phyloP scores from a whole-genome alignment of 2,797 vertebrate genomes.

The Smutsia temminckii region DNA sequence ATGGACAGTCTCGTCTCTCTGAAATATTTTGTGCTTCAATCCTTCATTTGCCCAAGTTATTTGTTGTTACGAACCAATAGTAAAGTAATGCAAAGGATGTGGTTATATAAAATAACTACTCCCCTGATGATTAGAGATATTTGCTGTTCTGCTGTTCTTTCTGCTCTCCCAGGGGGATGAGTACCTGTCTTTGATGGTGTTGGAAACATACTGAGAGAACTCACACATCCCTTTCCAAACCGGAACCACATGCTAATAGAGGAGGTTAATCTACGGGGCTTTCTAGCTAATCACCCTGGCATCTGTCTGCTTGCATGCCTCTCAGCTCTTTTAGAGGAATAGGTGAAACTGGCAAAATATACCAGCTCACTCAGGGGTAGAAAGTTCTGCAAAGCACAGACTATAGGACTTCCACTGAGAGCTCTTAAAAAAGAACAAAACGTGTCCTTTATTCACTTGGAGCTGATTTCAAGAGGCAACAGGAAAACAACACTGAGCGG shows the following conservation, averaged over 20 bases:
- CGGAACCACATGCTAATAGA: conserved; percentile 55
- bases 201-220: conserved; percentile 74
- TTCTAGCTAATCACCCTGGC: conserved; percentile 53
- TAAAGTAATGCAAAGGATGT: conserved; percentile 49
- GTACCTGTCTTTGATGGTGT: conserved; percentile 64
- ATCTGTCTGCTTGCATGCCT: conserved; percentile 56
- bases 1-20: neutral
- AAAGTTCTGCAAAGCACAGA: neutral
- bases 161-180: conserved; percentile 61
- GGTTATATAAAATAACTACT: conserved; percentile 68
- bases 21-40: neutral
- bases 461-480: neutral
- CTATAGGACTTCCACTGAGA: neutral
- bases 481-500: neutral
- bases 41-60: neutral
- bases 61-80: conserved; percentile 46
- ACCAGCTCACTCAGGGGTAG: neutral
- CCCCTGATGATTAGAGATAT: conserved; percentile 60
- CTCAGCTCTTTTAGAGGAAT: conserved; percentile 61
- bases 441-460: neutral
- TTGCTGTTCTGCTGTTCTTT: conserved; percentile 71
- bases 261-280: conserved; percentile 61
- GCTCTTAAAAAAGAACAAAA: neutral
- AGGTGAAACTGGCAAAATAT: conserved; percentile 45
- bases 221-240: conserved; percentile 70